These are phyloP conservation scores for Graphium colonna DNA, from an alignment of 2,888 invertebrate species.

Conservation along the genomic window DNA sequence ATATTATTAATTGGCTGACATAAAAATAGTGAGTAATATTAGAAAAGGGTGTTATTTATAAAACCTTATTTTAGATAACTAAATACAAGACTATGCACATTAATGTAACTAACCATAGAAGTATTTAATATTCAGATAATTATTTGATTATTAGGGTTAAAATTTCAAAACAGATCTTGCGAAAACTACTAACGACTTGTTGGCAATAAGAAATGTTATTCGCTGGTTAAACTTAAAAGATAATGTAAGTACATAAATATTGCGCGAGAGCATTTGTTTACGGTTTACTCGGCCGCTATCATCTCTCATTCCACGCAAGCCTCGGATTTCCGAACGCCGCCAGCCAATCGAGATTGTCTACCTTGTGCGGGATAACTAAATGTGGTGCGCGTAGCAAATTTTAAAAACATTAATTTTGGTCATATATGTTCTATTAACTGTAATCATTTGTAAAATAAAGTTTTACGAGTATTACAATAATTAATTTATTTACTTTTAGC, in stretches of 20 bases:
- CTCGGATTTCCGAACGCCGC: no score
- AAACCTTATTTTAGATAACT: slow-evolving; percentile 53
- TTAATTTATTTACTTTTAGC: slow-evolving; percentile 70
- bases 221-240: slow-evolving; percentile 57
- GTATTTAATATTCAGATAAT: slow-evolving; percentile 48
- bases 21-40: slow-evolving; percentile 30
- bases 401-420: no score
- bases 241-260: no score
- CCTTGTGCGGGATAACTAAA: no score
- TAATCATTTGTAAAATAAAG: no score
- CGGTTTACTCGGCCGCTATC: no score
- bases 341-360: no score
- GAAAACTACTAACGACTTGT: slow-evolving; percentile 49
- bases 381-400: no score
- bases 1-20: slow-evolving; percentile 33
- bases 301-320: no score
- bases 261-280: no score
- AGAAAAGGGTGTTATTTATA: slow-evolving; percentile 38
- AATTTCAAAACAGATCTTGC: slow-evolving; percentile 39
- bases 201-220: slow-evolving; percentile 51
- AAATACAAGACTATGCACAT: slow-evolving; percentile 57
- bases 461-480: no score
- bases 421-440: no score
- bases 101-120: slow-evolving; percentile 52
- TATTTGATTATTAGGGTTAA: slow-evolving; percentile 44